Base-by-base conservation (phyloP, 2,888 invertebrate species). In the Drosophila pseudotalamancana region DNA sequence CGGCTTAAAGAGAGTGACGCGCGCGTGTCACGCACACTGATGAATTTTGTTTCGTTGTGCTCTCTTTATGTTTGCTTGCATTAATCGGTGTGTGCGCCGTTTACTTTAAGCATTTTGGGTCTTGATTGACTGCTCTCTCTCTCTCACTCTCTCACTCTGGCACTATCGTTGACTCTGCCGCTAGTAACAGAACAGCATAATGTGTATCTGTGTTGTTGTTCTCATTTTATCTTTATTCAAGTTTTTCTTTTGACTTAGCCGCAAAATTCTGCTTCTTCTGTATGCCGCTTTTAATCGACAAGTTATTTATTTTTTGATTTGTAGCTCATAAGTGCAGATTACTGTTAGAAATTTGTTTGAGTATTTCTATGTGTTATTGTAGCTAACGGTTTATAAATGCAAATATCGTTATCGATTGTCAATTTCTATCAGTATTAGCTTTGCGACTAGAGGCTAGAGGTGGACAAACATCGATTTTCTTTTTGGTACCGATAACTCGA, bases 1-100 rank as follows among this genome's bases (percentile, higher is more conserved):
- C 55, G 39, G 21, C 19, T 29, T 12, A 12, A 55, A 48, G 48
- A 56, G 65, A 46, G 23, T 29, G 14, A 16, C 23, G 9, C 29
- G 29, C 45, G 27, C 31, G 19, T 12, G 11, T n/a, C 27, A 14
- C 27, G 34, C 42, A 57, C 14, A 21, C 35, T 21, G 14, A 21
- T 21, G 14, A 21, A 19, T 27, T 19, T 5, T 5, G 40, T 4
- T 29, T 2, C 11, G 16, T 19, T 34, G 12, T 9, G 9, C n/a
- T 25, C 12, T 34, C 48, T 48, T 34, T 43, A 19, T 34, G 23
- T 9, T 37, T 45, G 53, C 43, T 2, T 45, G 45, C 23, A 31
- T 45, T 23, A 32, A 43, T 12, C 34, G 23, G 2, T 21, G 46
- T 12, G 34, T 46, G 54, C 53, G 45, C 25, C 25, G 21, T 29